Evolutionary conservation across 2,797 vertebrate species (phyloP), one percentile per base, ranked within the genome.

Genomic region (Myoxocephalus aenaeus): DNA sequence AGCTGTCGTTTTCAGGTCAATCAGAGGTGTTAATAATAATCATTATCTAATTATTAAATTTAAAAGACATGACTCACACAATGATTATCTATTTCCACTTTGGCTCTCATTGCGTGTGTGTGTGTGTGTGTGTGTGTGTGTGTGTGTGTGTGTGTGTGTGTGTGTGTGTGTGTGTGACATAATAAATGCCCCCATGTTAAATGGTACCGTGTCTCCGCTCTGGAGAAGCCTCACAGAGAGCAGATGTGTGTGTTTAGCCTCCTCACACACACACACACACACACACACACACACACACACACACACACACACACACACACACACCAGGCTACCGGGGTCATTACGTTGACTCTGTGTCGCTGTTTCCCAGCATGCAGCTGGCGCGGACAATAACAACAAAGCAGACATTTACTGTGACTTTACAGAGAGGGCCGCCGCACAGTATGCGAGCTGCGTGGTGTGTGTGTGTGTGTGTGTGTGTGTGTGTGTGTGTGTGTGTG

Each of bases 1-100:
- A 59, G 73, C 73, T 77, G 81, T 82, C 75, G 83, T 82, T 86
- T 86, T 76, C 87, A 90, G 86, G 87, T 90, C 89, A 90, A 87
- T 92, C 86, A 86, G 81, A 79, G 80, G 83, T 88, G 83, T 83
- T 89, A 84, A 87, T 87, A 84, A 86, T 84, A 82, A 91, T 88
- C 77, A 90, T 92, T 84, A 85, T 48, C 51, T 80, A 86, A 88
- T 92, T 90, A 91, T 90, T 82, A 85, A 80, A 92, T 89, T 83
- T 84, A 81, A 80, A 85, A 82, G 76, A 86, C 85, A 70, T 80
- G 78, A 90, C 74, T 89, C 83, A 72, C 51, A 50, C 74, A 71
- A 51, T 75, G 74, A 88, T 89, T 87, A 81, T 88, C 78, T 75
- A 15, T 79, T 77, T 83, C 75, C 77, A 36, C 59, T 40, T 64